phyloP scores from a whole-genome alignment of 2,113 vertebrate genomes.

The Panurus biarmicus region DNA sequence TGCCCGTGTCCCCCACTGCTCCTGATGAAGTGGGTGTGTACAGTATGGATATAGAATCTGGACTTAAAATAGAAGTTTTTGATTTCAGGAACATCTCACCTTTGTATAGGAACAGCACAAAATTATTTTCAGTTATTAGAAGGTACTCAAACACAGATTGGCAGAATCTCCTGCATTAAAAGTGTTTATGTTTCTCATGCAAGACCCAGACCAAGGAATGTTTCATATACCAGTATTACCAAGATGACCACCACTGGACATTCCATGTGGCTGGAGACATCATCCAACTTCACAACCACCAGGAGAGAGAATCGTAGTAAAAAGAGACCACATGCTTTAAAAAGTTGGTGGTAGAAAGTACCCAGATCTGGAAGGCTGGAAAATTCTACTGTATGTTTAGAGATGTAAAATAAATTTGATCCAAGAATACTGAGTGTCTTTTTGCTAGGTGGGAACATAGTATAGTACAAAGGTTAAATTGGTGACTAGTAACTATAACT shows the following conservation, averaged over 20 bases:
- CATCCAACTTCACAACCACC: not conserved
- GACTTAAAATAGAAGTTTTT: not conserved
- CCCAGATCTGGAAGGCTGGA: not conserved
- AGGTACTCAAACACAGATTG: not conserved
- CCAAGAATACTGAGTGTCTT: not conserved
- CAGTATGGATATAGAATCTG: not conserved
- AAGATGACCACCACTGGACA: not conserved
- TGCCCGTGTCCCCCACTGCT: not conserved
- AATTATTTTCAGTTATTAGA: not conserved
- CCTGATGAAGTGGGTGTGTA: rapidly evolving
- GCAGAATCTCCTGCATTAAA: not conserved
- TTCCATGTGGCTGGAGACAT: not conserved
- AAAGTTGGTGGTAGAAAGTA: not conserved
- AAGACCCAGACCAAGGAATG: not conserved
- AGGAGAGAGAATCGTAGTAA: not conserved
- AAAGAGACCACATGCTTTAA: not conserved
- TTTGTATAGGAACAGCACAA: not conserved
- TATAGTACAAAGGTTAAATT: not conserved
- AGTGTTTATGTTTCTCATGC: not conserved
- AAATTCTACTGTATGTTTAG: not conserved
- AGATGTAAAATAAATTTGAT: not conserved
- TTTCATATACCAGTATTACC: not conserved
- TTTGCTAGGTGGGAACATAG: not conserved
- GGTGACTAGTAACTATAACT: not conserved
- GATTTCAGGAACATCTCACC: not conserved